Evolutionary conservation across 2,797 vertebrate species (phyloP).

Genomic region (Naso thynnoides): DNA sequence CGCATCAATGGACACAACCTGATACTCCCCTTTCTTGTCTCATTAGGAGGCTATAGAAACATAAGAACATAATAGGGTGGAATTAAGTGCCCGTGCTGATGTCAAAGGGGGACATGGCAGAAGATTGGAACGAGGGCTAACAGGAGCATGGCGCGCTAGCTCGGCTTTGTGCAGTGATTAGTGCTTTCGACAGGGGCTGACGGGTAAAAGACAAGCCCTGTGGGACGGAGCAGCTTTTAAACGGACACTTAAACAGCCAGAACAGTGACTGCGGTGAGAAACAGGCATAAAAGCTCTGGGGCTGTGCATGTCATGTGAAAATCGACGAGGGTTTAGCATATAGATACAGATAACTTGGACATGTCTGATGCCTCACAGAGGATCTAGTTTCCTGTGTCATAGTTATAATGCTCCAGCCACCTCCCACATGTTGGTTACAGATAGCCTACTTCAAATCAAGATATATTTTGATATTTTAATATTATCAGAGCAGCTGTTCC

Average conservation of each 20-base stretch:
- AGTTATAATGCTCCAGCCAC: not conserved
- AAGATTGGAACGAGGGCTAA: conserved; percentile 77
- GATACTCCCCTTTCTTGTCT: conserved; percentile 95
- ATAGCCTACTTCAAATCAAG: not conserved
- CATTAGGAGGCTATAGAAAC: conserved; percentile 91
- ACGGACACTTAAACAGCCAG: conserved; percentile 80
- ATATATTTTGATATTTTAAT: not conserved
- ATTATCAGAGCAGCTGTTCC: not conserved
- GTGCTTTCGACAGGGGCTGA: conserved; percentile 75
- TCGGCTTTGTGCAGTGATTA: conserved; percentile 81
- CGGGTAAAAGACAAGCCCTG: conserved; percentile 83
- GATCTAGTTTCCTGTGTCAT: not conserved
- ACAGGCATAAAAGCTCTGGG: conserved; percentile 28
- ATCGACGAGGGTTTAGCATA: conserved; percentile 44
- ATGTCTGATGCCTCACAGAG: conserved; percentile 16
- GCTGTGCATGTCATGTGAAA: conserved; percentile 50
- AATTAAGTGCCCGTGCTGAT: conserved; percentile 98
- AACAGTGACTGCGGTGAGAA: conserved; percentile 57
- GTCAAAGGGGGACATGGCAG: conserved; percentile 76
- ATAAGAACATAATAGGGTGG: conserved; percentile 98
- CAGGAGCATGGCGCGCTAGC: conserved; percentile 69
- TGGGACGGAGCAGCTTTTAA: conserved; percentile 76
- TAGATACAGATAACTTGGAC: conserved; percentile 41
- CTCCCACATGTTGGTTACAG: not conserved
- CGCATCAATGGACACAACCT: conserved; percentile 96